Evolutionary conservation across 2,888 invertebrate species (phyloP).

Genomic region (Nasonia oneida): DNA sequence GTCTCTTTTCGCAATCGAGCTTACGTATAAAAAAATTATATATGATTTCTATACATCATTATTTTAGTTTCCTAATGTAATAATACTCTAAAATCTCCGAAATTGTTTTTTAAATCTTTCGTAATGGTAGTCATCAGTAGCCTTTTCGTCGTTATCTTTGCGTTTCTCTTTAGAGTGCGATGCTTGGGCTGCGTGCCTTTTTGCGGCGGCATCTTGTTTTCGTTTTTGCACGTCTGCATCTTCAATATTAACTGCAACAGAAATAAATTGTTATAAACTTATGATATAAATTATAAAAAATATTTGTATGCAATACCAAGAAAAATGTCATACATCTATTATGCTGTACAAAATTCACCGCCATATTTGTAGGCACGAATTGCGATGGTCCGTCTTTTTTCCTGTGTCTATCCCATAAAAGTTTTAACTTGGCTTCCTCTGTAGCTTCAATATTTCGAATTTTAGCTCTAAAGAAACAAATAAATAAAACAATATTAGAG

Average conservation of each 20-base stretch:
- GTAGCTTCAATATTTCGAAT: slow-evolving; percentile 99
- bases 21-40: not conserved
- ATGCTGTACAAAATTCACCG: slow-evolving; percentile 98
- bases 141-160: slow-evolving; percentile 90
- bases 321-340: slow-evolving; percentile 88
- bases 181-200: slow-evolving; percentile 71
- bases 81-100: slow-evolving; percentile 85
- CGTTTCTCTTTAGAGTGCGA: slow-evolving; percentile 81
- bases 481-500: slow-evolving; percentile 30
- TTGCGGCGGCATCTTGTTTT: slow-evolving; percentile 82
- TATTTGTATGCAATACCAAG: not conserved
- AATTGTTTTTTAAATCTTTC: slow-evolving; percentile 98
- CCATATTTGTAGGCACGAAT: slow-evolving; percentile 98
- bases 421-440: slow-evolving; percentile 97
- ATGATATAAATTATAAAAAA: not conserved
- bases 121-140: slow-evolving; percentile 98
- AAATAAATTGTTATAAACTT: slow-evolving; percentile 47
- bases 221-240: slow-evolving; percentile 83
- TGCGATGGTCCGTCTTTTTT: slow-evolving; percentile 96
- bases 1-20: not conserved
- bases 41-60: not conserved
- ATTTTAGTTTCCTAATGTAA: not conserved
- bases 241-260: slow-evolving; percentile 90
- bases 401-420: slow-evolving; percentile 93
- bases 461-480: slow-evolving; percentile 85